Conservation (phyloP, 2,113 vertebrate genomes). For the Heterotilapia buettikoferi region DNA sequence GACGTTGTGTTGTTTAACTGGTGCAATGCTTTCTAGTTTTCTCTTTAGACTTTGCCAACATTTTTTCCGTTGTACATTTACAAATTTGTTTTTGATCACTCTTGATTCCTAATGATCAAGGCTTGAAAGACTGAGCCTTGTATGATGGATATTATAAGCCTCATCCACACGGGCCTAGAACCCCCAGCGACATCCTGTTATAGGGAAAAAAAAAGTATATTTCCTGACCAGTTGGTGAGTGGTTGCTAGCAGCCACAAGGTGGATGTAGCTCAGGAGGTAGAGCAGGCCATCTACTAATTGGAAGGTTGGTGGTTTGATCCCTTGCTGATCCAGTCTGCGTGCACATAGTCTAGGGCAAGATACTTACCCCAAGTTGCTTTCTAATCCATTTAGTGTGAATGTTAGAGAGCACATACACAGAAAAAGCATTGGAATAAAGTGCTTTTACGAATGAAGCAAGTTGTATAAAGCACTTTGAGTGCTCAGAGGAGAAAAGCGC, state of each 20-base stretch:
- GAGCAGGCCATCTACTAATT: background rate
- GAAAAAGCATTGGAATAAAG: background rate
- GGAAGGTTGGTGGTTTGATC: background rate
- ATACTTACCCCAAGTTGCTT: background rate
- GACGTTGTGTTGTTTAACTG: background rate
- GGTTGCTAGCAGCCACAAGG: accelerated
- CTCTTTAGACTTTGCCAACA: background rate
- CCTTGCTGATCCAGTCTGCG: background rate
- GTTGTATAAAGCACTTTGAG: background rate
- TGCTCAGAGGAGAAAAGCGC: background rate
- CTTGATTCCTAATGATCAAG: background rate
- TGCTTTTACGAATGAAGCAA: background rate
- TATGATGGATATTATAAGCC: background rate
- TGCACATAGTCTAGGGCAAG: background rate
- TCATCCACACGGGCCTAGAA: accelerated
- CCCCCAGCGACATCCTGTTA: accelerated
- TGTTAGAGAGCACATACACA: background rate
- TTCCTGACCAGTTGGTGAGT: accelerated
- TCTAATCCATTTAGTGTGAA: background rate
- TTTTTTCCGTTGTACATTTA: background rate
- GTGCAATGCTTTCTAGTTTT: background rate
- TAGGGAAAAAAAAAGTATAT: background rate
- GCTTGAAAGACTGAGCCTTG: background rate
- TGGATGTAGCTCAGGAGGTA: background rate
- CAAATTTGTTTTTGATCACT: background rate